Evolutionary conservation across 2,113 vertebrate genomes (phyloP).

Genomic region (Peucedramus taeniatus): DNA sequence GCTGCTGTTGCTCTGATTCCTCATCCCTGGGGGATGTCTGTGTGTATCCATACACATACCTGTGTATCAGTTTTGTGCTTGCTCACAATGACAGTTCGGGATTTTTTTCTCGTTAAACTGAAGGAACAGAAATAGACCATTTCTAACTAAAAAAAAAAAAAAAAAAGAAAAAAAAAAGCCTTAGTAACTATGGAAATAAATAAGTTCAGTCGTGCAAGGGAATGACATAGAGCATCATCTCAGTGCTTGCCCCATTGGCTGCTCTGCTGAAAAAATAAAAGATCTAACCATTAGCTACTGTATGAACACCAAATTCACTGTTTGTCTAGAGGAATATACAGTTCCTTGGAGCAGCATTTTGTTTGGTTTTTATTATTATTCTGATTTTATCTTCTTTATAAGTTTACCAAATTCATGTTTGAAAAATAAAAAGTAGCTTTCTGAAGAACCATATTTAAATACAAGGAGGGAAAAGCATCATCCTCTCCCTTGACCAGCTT

Average conservation of each 20-base stretch:
- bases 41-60: accelerated
- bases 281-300: not conserved
- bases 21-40: not conserved
- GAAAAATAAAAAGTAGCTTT: not conserved
- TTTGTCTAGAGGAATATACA: not conserved
- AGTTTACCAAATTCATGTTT: not conserved
- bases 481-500: not conserved
- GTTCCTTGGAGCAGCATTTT: not conserved
- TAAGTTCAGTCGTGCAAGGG: not conserved
- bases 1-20: not conserved
- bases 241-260: not conserved
- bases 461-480: not conserved
- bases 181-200: not conserved
- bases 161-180: not conserved
- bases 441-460: not conserved
- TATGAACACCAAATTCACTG: not conserved
- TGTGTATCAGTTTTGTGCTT: not conserved
- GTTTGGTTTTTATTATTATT: too few species aligned
- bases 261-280: not conserved
- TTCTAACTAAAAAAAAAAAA: not conserved
- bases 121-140: not conserved
- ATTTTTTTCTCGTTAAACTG: too few species aligned
- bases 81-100: not conserved
- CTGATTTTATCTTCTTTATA: not conserved
- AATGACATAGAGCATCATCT: not conserved